Evolutionary conservation across 1,140 invertebrate species (phyloP).

Genomic region (Glomeris maerens): DNA sequence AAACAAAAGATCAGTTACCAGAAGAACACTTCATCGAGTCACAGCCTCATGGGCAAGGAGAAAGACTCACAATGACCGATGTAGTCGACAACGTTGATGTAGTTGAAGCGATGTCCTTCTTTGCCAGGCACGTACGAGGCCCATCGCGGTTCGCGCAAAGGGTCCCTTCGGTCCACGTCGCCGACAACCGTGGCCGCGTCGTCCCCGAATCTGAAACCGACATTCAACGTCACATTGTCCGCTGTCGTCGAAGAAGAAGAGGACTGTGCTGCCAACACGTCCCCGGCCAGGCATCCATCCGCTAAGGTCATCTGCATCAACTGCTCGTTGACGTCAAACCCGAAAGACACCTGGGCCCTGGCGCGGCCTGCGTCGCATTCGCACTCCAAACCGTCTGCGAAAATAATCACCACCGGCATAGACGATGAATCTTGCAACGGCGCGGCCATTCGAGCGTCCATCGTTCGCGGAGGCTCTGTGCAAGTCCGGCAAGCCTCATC

Average conservation of each 20-base stretch:
- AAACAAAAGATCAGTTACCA: too few relatives aligned
- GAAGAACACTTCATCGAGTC: too few relatives aligned
- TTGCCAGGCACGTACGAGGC: neutral
- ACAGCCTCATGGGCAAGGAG: too few relatives aligned
- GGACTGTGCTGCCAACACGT: too few relatives aligned
- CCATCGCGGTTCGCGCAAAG: too few relatives aligned
- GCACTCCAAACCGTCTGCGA: neutral
- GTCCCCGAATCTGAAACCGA: neutral
- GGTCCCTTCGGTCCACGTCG: too few relatives aligned
- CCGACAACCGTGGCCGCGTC: neutral
- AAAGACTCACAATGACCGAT: slow-evolving; percentile 1
- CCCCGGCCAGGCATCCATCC: too few relatives aligned
- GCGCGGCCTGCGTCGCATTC: neutral
- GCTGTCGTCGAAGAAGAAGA: neutral
- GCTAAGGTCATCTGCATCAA: slow-evolving; percentile 3
- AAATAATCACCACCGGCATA: too few relatives aligned
- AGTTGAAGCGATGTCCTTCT: neutral
- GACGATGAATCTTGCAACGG: too few relatives aligned
- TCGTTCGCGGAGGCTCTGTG: neutral
- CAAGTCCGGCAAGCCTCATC: neutral
- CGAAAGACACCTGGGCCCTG: slow-evolving; percentile 10
- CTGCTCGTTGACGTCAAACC: slow-evolving; percentile 11
- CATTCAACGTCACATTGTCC: neutral
- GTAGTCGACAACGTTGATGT: slow-evolving; percentile 5
- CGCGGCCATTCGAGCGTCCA: neutral